These are phyloP conservation scores for Hoplodrina blanda DNA, from an alignment of 2,888 invertebrate species.

Conservation along the genomic window DNA sequence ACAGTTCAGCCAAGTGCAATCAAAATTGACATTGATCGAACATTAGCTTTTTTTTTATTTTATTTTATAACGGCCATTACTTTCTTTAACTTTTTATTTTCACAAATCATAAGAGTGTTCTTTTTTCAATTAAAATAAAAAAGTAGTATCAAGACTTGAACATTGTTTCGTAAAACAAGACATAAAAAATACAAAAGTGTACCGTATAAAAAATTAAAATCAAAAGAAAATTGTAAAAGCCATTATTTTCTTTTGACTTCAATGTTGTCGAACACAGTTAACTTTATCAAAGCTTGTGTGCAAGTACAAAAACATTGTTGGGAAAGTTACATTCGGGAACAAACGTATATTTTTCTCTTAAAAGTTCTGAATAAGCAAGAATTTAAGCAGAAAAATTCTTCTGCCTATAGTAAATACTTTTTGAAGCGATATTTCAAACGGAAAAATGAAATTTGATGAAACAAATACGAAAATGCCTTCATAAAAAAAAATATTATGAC, in stretches of 20 bases:
- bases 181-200: neutral
- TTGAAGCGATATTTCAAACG: slow-evolving; percentile 23
- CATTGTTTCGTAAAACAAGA: too few relatives aligned
- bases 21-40: slow-evolving; percentile 38
- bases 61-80: too few relatives aligned
- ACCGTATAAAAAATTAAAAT: neutral
- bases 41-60: slow-evolving; percentile 20
- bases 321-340: slow-evolving; percentile 21
- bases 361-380: slow-evolving; percentile 26
- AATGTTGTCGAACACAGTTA: slow-evolving; percentile 4
- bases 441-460: slow-evolving; percentile 19
- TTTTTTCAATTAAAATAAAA: too few relatives aligned
- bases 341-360: slow-evolving; percentile 35
- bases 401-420: slow-evolving; percentile 17
- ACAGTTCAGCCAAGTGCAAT: slow-evolving; percentile 50
- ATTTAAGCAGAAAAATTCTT: slow-evolving; percentile 37
- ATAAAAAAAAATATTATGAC: neutral
- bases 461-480: neutral
- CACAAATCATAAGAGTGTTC: neutral
- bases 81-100: neutral
- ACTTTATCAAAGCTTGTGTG: slow-evolving; percentile 23
- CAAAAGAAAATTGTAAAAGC: neutral
- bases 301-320: slow-evolving; percentile 42
- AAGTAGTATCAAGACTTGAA: too few relatives aligned
- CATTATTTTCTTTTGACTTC: slow-evolving; percentile 10